Conservation (phyloP, 1,140 invertebrate genomes). For the Pachyrhynchus sulphureomaculatus region DNA sequence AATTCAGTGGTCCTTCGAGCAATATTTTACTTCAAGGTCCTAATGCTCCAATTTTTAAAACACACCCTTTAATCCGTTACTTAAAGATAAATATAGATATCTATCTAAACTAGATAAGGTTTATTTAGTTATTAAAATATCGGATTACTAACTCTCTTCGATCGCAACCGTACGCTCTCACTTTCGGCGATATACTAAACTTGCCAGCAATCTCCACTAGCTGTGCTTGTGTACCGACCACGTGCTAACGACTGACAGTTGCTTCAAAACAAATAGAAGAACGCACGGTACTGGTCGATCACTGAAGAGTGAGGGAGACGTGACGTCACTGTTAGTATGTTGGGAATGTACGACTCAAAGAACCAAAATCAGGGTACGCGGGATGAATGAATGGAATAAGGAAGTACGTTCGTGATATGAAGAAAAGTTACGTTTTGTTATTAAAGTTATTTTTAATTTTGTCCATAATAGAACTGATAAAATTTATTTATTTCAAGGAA, state of each 20-base stretch:
- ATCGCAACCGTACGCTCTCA: conserved; percentile 2
- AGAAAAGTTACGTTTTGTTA: not conserved
- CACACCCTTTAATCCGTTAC: not conserved
- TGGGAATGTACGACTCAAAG: conserved; percentile 1
- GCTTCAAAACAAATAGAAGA: not conserved
- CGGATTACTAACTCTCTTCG: too few species aligned
- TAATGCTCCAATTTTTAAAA: too few species aligned
- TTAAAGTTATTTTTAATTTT: too few species aligned
- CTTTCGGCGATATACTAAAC: conserved; percentile 3
- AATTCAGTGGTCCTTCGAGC: too few species aligned
- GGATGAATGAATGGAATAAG: too few species aligned
- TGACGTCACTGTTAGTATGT: not conserved
- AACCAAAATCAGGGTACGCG: too few species aligned
- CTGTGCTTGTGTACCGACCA: not conserved
- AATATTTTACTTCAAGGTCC: too few species aligned
- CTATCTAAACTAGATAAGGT: too few species aligned
- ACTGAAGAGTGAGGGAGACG: not conserved
- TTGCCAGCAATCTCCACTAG: not conserved
- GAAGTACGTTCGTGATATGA: too few species aligned
- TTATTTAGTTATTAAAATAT: too few species aligned
- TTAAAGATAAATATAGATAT: not conserved
- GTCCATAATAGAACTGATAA: too few species aligned
- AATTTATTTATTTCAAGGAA: not conserved
- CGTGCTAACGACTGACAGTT: conserved; percentile 8
- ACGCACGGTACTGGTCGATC: not conserved